Evolutionary conservation across 2,113 vertebrate genomes (phyloP).

Genomic region (Megalops atlanticus): DNA sequence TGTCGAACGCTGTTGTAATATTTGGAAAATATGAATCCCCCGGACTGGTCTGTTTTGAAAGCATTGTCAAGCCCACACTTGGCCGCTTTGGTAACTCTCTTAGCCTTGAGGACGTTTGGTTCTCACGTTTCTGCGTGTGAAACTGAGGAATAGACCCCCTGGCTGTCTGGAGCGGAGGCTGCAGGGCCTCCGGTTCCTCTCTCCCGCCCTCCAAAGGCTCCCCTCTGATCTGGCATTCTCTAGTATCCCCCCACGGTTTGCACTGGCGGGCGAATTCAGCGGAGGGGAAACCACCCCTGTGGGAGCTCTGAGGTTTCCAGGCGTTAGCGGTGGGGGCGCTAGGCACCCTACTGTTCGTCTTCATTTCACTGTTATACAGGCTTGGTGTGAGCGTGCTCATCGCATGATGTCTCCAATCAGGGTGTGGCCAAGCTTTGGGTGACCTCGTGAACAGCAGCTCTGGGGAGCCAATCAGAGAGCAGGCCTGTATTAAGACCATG

Average conservation of each 20-base stretch:
- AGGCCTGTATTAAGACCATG: background rate
- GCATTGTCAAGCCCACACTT: background rate
- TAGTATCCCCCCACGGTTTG: background rate
- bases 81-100: background rate
- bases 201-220: background rate
- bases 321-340: background rate
- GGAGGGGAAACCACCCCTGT: background rate
- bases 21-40: background rate
- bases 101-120: background rate
- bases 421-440: background rate
- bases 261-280: background rate
- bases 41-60: background rate
- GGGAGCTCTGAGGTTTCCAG: background rate
- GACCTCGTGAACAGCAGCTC: background rate
- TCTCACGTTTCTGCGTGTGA: background rate
- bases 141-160: background rate
- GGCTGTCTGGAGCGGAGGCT: background rate
- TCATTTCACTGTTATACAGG: background rate
- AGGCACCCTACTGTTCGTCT: background rate
- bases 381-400: background rate
- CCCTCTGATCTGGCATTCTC: background rate
- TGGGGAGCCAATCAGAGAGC: background rate
- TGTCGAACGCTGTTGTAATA: background rate
- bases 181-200: background rate
- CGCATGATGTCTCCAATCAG: conserved; percentile 6